These are phyloP conservation scores for Zaprionus inermis DNA, from an alignment of 1,140 invertebrate genomes.

Conservation along the genomic window DNA sequence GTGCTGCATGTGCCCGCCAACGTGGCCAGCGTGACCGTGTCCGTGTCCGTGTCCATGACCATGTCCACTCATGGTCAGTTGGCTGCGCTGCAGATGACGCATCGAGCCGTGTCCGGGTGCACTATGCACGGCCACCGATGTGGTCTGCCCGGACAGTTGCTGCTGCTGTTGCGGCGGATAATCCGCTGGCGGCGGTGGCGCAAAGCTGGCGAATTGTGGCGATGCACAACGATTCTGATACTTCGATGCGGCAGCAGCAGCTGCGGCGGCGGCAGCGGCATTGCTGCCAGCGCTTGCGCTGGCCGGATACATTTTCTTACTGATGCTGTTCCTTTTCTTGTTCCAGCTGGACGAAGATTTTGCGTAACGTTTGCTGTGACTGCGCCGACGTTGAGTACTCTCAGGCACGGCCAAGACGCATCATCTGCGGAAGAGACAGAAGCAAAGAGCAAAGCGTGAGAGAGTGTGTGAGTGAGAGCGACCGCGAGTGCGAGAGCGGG, in stretches of 20 bases:
- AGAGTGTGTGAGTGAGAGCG: slow-evolving; percentile 8
- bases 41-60: slow-evolving; percentile 38
- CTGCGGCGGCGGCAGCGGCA: slow-evolving; percentile 27
- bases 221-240: slow-evolving; percentile 77
- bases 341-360: slow-evolving; percentile 10
- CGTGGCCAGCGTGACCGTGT: slow-evolving; percentile 25
- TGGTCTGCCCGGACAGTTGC: slow-evolving; percentile 52
- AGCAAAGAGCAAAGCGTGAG: slow-evolving; percentile 7
- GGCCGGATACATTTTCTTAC: slow-evolving; percentile 66
- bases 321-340: slow-evolving; percentile 8
- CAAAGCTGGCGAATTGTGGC: slow-evolving; percentile 74
- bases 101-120: slow-evolving; percentile 57
- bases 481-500: neutral
- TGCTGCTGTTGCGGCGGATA: slow-evolving; percentile 60
- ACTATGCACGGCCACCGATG: slow-evolving; percentile 63
- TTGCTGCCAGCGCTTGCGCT: slow-evolving; percentile 53
- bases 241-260: slow-evolving; percentile 60
- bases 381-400: slow-evolving; percentile 9
- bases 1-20: slow-evolving; percentile 10
- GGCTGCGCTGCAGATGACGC: slow-evolving; percentile 57
- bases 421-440: slow-evolving; percentile 30
- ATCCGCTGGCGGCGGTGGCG: slow-evolving; percentile 57
- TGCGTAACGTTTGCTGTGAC: slow-evolving; percentile 18
- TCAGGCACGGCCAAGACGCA: slow-evolving; percentile 33
- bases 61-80: slow-evolving; percentile 54